Base-by-base conservation (phyloP, 2,797 vertebrate genomes). In the Myotis findleyi region DNA sequence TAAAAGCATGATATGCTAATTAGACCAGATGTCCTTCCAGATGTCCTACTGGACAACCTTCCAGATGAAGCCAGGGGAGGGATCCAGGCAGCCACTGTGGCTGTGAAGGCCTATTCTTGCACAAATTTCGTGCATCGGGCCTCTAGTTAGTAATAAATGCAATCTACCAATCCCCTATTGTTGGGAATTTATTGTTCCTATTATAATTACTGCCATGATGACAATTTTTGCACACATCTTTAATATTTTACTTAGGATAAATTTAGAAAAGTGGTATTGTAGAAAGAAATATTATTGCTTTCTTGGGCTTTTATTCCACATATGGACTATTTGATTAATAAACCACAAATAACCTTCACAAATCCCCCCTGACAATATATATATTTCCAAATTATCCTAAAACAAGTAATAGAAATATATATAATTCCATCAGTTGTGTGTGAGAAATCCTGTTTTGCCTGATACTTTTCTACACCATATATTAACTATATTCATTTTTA, bases 331-430 rank as follows among this genome's bases (percentile, higher is more conserved):
- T 44, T 44, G 44, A 44, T 44, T 44, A 44, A 44, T 44, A 44
- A 44, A 44, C 44, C 44, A 44, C 44, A 44, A 44, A 44, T 44
- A 44, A 44, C 44, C 44, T 44, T 44, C 44, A 44, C 44, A 44
- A 44, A 44, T 44, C 44, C 44, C 44, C 2, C 44, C 44, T 44
- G 10, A 44, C 10, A 44, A 44, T 68, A 68, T 20, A 84, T 36
- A 13, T 76, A 87, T 76, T 94, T 77, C 21, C 8, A 95, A 89
- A 66, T 91, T 71, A 94, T 75, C 14, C 47, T 71, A 82, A 79
- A 95, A 62, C 44, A 89, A 86, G 12, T 57, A 68, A 57, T 41
- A 89, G 17, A 87, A 95, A 75, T 84, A 8, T 76, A 7, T 76
- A 53, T 51, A 30, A 25, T 27, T 1, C 25, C 23, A 80, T 9